These are phyloP conservation scores for Grammomys surdaster DNA, from an alignment of 2,113 vertebrate genomes.

Conservation along the genomic window DNA sequence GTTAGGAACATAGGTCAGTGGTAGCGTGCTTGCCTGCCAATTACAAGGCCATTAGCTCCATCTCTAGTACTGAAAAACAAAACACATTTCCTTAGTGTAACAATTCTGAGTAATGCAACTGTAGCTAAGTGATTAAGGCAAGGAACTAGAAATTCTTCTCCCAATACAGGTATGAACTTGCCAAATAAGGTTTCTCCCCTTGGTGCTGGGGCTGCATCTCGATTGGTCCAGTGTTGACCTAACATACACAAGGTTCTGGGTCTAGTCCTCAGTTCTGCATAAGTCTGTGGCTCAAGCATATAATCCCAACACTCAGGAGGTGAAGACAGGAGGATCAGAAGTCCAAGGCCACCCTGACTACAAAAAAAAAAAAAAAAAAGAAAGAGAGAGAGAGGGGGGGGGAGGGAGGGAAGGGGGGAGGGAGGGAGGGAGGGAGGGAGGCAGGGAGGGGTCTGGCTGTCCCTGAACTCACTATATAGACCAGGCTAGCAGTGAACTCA, in stretches of 20 bases:
- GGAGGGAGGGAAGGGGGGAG: accelerated
- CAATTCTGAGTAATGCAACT: background rate
- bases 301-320: background rate
- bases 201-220: background rate
- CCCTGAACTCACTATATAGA: background rate
- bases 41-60: background rate
- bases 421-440: too few relatives aligned
- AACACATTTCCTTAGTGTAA: background rate
- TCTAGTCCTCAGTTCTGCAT: background rate
- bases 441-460: background rate
- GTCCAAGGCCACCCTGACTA: background rate
- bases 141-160: background rate
- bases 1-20: background rate
- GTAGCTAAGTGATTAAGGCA: background rate
- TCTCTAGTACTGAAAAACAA: background rate
- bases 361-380: background rate
- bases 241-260: background rate
- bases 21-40: too few relatives aligned
- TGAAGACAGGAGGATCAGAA: background rate
- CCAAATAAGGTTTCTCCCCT: background rate
- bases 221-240: background rate
- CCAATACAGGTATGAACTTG: background rate
- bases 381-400: background rate
- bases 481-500: background rate
- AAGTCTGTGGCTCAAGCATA: background rate